Base-by-base conservation (phyloP, 2,888 invertebrate genomes). In the Cabera pusaria region DNA sequence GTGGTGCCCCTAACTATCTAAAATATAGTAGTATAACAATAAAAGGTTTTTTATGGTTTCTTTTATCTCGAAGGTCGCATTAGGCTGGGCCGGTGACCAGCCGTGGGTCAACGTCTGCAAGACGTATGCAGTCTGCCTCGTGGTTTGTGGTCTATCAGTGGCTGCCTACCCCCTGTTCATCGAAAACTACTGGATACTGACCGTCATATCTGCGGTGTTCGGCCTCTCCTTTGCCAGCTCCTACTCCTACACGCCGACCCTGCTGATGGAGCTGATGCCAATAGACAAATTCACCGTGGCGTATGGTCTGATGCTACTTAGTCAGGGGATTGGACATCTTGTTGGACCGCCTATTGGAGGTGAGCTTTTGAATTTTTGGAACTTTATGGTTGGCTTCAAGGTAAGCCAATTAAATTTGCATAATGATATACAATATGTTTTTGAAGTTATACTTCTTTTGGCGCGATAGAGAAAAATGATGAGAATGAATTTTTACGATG, bases 281-380 rank as follows among this genome's bases (percentile, higher is more conserved):
- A 87, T 98, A 54, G 96, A 97, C 55, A 92, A 95, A 55, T 97
- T 98, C 73, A 97, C 97, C 7, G 95, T 94, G 61, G 97, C 97
- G 5, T 98, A 98, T 73, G 98, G 98, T 4, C 84, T 98, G 52
- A 93, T 95, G 43, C 86, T 97, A 59, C 84, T 98, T 49, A 95
- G 96, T 52, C 97, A 98, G 81, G 98, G 98, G 5, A 91, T 98
- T 44, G 98, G 97, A n/a, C 97, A 97, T 85, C 90, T 98, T 16
- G 82, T 95, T 35, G 98, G 98, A 33, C 98, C 98, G 5, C 97
- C 98, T 1, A 82, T 98, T 51, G 97, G 96, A 68, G 98, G 98
- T 93, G 52, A 67, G 64, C 29, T 11, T 3, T n/a, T 5, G 5
- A n/a, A n/a, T n/a, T n/a, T n/a, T n/a, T n/a, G n/a, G n/a, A n/a